Percentiles rank a stretch among this genome's conserved stretches.
These are phyloP conservation scores for Chlorospingus flavigularis DNA, from an alignment of 2,797 vertebrate species.

Conservation along the genomic window DNA sequence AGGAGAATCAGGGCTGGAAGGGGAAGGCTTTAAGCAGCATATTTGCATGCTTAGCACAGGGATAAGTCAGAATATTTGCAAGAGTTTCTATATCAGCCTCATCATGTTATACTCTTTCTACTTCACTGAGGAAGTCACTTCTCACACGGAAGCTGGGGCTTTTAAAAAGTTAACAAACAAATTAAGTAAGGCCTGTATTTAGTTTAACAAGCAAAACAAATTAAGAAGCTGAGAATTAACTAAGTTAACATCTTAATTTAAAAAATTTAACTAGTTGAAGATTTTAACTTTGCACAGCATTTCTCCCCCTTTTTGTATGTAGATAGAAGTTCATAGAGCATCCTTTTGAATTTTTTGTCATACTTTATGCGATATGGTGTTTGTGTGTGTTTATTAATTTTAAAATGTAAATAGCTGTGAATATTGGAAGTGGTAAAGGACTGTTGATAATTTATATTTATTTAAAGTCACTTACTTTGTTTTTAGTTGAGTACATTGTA, in stretches of 20 bases:
- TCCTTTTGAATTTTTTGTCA: background rate
- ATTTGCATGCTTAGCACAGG: background rate
- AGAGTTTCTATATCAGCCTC: background rate
- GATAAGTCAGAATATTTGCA: background rate
- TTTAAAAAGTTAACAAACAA: background rate
- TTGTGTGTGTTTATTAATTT: background rate
- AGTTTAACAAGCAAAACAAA: background rate
- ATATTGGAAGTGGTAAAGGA: background rate
- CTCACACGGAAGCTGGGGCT: background rate
- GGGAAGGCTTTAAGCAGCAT: background rate
- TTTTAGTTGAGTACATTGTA: background rate
- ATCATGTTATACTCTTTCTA: background rate
- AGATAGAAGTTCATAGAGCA: accelerated
- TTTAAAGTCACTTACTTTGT: background rate
- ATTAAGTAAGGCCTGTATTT: background rate
- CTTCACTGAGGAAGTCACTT: background rate
- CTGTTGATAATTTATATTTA: background rate
- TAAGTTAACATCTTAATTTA: background rate
- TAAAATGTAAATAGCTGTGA: background rate
- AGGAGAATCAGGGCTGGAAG: background rate
- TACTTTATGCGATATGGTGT: background rate
- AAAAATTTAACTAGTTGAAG: background rate
- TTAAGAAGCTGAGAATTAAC: background rate
- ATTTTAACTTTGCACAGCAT: background rate
- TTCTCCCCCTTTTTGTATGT: background rate